A percentile compares a stretch with the other conserved stretches of the same genome.
phyloP scores from a whole-genome alignment of 2,888 invertebrate genomes.

The Neoascia interrupta region DNA sequence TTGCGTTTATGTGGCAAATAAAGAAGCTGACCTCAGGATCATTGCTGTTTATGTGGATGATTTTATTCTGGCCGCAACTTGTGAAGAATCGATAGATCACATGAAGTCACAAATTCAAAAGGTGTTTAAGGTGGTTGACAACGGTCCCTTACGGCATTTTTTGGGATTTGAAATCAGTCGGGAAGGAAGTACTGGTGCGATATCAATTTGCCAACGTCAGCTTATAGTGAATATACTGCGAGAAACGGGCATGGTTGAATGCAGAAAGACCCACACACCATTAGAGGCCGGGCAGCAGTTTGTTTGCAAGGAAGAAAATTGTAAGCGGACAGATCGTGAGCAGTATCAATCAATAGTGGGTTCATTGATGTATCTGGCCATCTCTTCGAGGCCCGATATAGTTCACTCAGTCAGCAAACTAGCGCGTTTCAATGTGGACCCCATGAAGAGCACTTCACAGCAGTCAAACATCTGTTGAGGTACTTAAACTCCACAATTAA shows the following conservation, averaged over 20 bases:
- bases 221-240: neutral
- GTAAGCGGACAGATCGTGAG: constrained; percentile 20
- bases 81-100: too few relatives aligned
- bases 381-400: constrained; percentile 57
- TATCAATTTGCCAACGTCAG: neutral
- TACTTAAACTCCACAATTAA: constrained; percentile 46
- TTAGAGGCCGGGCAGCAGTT: constrained; percentile 40
- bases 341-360: constrained; percentile 60
- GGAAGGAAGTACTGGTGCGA: too few relatives aligned
- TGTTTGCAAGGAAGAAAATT: constrained; percentile 19
- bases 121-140: too few relatives aligned
- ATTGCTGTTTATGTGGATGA: too few relatives aligned
- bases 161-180: too few relatives aligned
- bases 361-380: constrained; percentile 48
- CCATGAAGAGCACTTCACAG: constrained; percentile 49
- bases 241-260: constrained; percentile 5
- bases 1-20: too few relatives aligned
- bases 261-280: constrained; percentile 23
- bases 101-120: too few relatives aligned
- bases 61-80: too few relatives aligned
- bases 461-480: constrained; percentile 53
- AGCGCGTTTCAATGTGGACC: constrained; percentile 47
- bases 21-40: too few relatives aligned
- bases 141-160: too few relatives aligned
- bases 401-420: constrained; percentile 42